These are phyloP conservation scores for Sinosuthora webbiana DNA, from an alignment of 2,113 vertebrate genomes.

Conservation along the genomic window DNA sequence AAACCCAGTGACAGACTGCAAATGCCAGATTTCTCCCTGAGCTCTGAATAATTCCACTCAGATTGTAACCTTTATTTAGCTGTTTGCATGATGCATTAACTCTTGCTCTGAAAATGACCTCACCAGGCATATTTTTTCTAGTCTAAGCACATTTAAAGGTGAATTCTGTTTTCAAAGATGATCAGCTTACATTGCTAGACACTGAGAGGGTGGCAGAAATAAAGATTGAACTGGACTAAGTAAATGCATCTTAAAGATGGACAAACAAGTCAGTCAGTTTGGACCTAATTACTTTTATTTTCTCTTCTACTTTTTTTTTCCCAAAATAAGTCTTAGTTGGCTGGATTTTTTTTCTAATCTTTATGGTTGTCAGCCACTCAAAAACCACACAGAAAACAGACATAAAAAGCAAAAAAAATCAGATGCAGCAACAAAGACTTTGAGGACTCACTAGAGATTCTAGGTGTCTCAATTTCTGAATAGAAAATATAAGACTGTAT, in stretches of 20 bases:
- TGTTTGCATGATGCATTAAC: slow-evolving; percentile 66
- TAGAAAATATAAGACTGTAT: neutral
- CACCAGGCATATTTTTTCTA: slow-evolving; percentile 11
- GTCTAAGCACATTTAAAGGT: slow-evolving; percentile 49
- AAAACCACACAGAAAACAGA: neutral
- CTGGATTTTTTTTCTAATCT: neutral
- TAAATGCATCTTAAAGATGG: neutral
- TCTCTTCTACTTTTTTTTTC: too few species aligned
- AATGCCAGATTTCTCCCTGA: slow-evolving; percentile 59
- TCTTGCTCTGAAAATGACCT: slow-evolving; percentile 59
- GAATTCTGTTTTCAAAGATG: slow-evolving; percentile 41
- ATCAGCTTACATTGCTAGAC: neutral
- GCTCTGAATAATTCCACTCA: slow-evolving; percentile 64
- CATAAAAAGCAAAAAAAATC: neutral
- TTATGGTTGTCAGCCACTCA: neutral
- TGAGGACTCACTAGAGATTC: neutral
- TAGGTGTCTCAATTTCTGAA: neutral
- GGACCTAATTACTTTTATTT: neutral
- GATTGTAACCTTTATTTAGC: slow-evolving; percentile 71
- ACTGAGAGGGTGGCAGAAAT: neutral
- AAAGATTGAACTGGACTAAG: neutral
- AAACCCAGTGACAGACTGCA: slow-evolving; percentile 53
- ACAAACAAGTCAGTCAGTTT: neutral
- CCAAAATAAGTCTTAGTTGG: neutral
- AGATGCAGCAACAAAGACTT: neutral